A percentile compares a stretch with the other conserved stretches of the same genome.
phyloP scores from a whole-genome alignment of 1,140 invertebrate genomes.

The Lanistes nyassanus region DNA sequence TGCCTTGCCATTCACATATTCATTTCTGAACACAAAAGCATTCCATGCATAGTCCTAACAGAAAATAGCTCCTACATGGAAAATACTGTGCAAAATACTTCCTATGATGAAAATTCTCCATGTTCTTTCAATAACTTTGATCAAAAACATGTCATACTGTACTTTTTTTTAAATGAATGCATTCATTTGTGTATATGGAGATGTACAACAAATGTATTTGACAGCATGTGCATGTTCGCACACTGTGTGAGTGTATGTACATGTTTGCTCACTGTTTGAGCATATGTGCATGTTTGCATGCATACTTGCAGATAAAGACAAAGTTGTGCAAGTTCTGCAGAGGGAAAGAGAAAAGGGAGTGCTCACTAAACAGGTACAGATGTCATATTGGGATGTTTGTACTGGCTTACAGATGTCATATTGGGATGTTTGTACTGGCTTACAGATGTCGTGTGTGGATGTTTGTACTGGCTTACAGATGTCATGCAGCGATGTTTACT shows the following conservation, averaged over 20 bases:
- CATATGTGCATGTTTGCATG: not conserved
- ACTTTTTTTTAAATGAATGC: not conserved
- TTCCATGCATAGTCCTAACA: too few species aligned
- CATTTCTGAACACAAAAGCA: too few species aligned
- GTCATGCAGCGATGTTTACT: too few species aligned
- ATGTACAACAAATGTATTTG: not conserved
- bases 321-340: not conserved
- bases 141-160: too few species aligned
- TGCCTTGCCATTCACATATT: too few species aligned
- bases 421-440: too few species aligned
- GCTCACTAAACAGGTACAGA: not conserved
- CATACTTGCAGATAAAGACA: not conserved
- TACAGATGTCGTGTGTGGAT: too few species aligned
- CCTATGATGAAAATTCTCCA: too few species aligned
- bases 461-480: too few species aligned
- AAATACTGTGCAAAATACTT: too few species aligned
- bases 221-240: not conserved
- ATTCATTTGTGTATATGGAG: not conserved
- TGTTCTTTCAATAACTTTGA: too few species aligned
- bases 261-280: not conserved
- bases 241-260: not conserved
- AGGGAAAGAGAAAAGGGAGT: slow-evolving; percentile 1
- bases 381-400: slow-evolving; percentile 6
- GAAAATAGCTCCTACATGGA: too few species aligned
- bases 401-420: not conserved